Evolutionary conservation across 2,113 vertebrate species (phyloP).

Genomic region (Calyptomena viridis): DNA sequence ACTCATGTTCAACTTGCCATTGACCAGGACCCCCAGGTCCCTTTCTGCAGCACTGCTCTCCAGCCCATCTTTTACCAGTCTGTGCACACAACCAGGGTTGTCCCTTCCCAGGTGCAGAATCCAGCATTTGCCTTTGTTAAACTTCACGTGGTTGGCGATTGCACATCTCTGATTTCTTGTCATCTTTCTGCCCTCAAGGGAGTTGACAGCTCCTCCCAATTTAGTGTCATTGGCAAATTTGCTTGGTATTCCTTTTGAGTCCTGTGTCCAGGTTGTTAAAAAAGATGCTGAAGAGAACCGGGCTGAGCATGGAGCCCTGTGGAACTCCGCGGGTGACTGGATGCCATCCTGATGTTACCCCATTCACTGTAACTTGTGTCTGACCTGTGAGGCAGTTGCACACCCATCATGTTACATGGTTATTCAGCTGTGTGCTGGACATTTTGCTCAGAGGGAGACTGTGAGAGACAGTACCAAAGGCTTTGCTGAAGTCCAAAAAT

Average conservation of each 20-base stretch:
- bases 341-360: background rate
- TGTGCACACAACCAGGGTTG: rapidly evolving
- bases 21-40: background rate
- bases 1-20: rapidly evolving
- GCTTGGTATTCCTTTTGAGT: background rate
- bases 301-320: background rate
- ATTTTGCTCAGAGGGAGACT: background rate
- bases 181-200: background rate
- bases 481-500: background rate
- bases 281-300: background rate
- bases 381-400: background rate
- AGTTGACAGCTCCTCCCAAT: background rate
- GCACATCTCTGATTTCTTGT: background rate
- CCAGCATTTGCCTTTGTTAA: background rate
- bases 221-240: background rate
- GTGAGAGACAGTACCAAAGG: background rate
- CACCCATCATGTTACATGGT: background rate
- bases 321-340: background rate
- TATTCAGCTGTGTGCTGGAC: background rate
- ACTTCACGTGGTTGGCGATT: background rate
- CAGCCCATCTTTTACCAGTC: background rate
- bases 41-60: rapidly evolving
- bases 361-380: background rate
- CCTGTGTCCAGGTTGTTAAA: background rate
- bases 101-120: background rate